Evolutionary conservation across 2,888 invertebrate species (phyloP).

Genomic region (Chalcis sispes): DNA sequence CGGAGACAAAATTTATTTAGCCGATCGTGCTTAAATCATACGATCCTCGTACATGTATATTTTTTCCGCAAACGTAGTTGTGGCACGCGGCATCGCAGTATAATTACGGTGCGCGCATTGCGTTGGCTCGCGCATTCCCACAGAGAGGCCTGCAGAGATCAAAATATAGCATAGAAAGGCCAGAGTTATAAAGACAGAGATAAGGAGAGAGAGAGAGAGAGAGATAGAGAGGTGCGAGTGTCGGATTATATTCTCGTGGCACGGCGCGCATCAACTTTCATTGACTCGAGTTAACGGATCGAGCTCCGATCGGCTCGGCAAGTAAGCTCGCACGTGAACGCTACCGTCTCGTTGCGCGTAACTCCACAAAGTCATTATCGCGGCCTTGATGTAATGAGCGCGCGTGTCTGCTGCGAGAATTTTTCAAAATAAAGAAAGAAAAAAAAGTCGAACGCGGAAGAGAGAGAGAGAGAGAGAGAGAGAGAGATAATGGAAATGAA

Average conservation of each 20-base stretch:
- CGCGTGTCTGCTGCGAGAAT: background rate
- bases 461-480: background rate
- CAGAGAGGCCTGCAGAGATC: background rate
- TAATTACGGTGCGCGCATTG: background rate
- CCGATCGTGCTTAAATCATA: no score
- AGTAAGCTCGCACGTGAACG: background rate
- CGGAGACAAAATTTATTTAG: no score
- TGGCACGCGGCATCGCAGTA: background rate
- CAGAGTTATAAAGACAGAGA: background rate
- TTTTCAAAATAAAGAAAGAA: background rate
- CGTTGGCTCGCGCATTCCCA: background rate
- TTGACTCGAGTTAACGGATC: conserved; percentile 44
- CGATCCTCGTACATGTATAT: no score
- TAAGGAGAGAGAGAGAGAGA: conserved; percentile 19
- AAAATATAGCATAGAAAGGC: background rate
- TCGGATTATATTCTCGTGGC: conserved; percentile 21
- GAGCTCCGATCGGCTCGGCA: background rate
- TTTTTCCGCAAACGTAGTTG: background rate
- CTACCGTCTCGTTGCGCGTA: no score
- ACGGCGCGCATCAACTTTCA: conserved; percentile 47
- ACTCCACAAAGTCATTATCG: conserved; percentile 44
- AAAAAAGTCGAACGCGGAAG: no score
- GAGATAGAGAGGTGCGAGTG: conserved; percentile 23
- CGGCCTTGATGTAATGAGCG: conserved; percentile 22
- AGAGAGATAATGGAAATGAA: background rate